Conservation (phyloP, 2,113 vertebrate genomes). For the Pseudois nayaur region DNA sequence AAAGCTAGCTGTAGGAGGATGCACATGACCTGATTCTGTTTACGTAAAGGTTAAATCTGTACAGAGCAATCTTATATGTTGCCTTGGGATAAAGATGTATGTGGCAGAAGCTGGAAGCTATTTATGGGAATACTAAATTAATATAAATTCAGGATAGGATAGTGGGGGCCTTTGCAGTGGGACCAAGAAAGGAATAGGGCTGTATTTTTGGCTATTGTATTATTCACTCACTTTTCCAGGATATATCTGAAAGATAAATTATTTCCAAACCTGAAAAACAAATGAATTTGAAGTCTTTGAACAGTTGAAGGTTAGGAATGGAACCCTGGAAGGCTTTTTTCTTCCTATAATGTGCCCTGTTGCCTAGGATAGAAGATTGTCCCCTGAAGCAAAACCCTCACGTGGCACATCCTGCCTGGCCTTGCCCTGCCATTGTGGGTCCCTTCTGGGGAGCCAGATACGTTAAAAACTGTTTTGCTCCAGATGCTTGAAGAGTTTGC, state of each 20-base stretch:
- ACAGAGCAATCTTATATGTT: too few species aligned
- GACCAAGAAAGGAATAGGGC: background rate
- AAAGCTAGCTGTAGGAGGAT: background rate
- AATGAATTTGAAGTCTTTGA: background rate
- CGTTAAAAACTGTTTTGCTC: background rate
- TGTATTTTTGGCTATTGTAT: background rate
- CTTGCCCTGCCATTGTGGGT: background rate
- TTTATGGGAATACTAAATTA: background rate
- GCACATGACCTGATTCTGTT: background rate
- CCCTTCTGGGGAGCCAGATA: background rate
- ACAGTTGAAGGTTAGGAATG: background rate
- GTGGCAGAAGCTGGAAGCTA: background rate
- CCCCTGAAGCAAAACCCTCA: background rate
- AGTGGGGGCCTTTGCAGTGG: background rate
- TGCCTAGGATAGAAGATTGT: background rate
- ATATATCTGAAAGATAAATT: background rate
- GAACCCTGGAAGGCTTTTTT: background rate
- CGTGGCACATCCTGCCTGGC: background rate
- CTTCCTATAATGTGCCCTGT: background rate
- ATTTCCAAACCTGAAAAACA: background rate
- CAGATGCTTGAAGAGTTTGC: background rate
- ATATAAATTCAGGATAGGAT: background rate
- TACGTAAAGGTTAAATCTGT: background rate
- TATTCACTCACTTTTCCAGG: background rate
- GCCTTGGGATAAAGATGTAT: background rate